Base-by-base conservation (phyloP, 2,797 vertebrate genomes). In the Vultur gryphus region DNA sequence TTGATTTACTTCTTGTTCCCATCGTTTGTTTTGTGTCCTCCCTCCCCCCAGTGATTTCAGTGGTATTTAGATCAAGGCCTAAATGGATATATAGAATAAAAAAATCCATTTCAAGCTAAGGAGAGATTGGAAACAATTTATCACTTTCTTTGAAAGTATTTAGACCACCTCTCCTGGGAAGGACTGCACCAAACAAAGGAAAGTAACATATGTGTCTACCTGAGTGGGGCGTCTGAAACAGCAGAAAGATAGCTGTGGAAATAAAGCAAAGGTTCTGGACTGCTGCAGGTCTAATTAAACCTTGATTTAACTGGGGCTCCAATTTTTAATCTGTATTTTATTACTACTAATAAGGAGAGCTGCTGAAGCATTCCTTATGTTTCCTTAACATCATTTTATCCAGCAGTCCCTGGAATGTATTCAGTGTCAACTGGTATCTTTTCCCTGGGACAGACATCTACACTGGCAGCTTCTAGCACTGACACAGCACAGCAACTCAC, bases 301-400 rank as follows among this genome's bases (percentile, higher is more conserved):
- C 39, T 61, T 55, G 33, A 75, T 65, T 89, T 87, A 66, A 89
- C 17, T 70, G 6, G 16, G 33, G 13, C 13, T 92, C 49, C 39
- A 86, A 49, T 46, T 93, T 91, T 93, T 89, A 84, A 84, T 71
- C 57, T 72, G 62, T 29, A 83, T 89, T 95, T 90, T 90, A 83
- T 77, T 64, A 55, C 37, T 67, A 43, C 43, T 55, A 70, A 26
- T n/a, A 61, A 90, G 25, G 31, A 85, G 43, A 84, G 17, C 7
- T 91, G 72, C 72, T 87, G 51, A 75, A 89, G 54, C 52, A 82
- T 70, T 91, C 44, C 20, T 71, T 49, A 54, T 25, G 10, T 46
- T 85, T 90, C 31, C 48, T 94, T 58, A 88, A 79, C 29, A 62
- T 61, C 18, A 76, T 64, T 82, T 88, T 52, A 92, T 59, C 46